These are phyloP conservation scores for Rhizoglyphus robini DNA, from an alignment of 1,140 invertebrate species.

Conservation along the genomic window DNA sequence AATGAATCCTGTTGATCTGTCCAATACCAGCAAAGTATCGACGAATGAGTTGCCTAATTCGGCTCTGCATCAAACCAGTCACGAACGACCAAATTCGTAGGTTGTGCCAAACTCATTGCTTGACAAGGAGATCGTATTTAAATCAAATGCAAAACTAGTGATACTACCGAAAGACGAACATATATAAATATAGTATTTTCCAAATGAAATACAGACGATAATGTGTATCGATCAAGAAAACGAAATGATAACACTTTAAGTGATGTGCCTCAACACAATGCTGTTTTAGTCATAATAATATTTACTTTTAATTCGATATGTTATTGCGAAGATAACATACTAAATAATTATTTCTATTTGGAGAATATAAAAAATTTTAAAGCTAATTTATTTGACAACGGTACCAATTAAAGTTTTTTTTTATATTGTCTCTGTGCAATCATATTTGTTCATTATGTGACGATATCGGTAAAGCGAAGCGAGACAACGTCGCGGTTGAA, in stretches of 20 bases:
- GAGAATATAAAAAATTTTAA: background rate
- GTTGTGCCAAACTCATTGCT: background rate
- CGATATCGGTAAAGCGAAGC: no score
- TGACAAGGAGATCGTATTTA: background rate
- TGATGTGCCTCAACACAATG: slow-evolving; percentile 33
- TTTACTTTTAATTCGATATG: background rate
- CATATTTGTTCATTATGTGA: no score
- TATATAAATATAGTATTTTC: background rate
- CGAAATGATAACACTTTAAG: slow-evolving; percentile 62
- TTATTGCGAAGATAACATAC: background rate
- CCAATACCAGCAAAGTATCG: no score
- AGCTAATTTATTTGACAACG: no score
- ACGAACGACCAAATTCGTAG: background rate
- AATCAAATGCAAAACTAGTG: background rate
- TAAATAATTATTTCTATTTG: background rate
- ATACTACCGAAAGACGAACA: background rate
- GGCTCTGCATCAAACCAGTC: background rate
- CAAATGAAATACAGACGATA: slow-evolving; percentile 45
- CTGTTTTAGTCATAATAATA: slow-evolving; percentile 8
- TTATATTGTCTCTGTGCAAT: no score
- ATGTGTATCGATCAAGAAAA: slow-evolving; percentile 68
- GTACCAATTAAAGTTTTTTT: no score
- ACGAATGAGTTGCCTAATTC: no score
- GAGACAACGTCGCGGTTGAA: no score
- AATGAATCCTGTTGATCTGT: no score